These are phyloP conservation scores for Pachyrhynchus sulphureomaculatus DNA, from an alignment of 1,140 invertebrate species.

Conservation along the genomic window DNA sequence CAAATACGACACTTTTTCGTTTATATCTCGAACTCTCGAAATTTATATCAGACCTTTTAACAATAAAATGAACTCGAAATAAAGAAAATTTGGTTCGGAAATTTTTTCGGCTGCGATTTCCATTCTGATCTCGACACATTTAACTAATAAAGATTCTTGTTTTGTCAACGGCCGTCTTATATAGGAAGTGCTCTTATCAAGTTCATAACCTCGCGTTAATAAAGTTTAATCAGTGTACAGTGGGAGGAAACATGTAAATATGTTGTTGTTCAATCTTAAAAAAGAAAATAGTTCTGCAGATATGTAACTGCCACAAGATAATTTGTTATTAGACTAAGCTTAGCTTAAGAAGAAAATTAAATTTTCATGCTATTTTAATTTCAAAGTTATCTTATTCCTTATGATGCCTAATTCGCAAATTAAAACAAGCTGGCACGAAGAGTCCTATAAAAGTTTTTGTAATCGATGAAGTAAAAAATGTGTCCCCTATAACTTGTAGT, in stretches of 20 bases:
- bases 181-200: conserved; percentile 4
- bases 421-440: no score
- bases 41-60: conserved; percentile 13
- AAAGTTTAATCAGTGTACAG: neutral
- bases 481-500: no score
- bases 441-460: no score
- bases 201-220: conserved; percentile 17
- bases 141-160: conserved; percentile 1
- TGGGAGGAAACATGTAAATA: conserved; percentile 3
- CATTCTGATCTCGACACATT: conserved; percentile 8
- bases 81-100: neutral
- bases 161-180: neutral
- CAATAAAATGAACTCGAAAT: conserved; percentile 12
- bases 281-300: no score
- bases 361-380: no score
- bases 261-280: no score
- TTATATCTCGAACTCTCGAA: neutral
- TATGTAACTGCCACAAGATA: no score
- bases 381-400: no score
- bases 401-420: no score
- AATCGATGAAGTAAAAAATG: no score
- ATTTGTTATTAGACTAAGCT: no score
- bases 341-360: no score
- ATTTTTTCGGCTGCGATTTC: neutral
- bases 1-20: neutral